Evolutionary conservation across 2,888 invertebrate genomes (phyloP), one percentile per base, ranked within the genome.

Genomic region (Lasioglossum villosulum): DNA sequence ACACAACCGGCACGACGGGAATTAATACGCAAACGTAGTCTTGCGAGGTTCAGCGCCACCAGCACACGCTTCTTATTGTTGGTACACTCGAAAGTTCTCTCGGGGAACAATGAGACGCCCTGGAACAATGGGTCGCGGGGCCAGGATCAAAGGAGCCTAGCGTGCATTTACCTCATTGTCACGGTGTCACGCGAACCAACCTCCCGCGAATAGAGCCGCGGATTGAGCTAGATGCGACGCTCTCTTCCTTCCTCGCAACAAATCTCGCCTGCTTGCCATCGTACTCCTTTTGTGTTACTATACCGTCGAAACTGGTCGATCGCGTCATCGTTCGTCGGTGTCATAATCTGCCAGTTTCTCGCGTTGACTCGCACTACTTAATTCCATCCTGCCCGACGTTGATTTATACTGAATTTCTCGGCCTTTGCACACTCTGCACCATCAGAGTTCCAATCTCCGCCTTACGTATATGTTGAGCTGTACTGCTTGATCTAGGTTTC

Each of bases 101-200:
- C 52, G 42, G 68, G 37, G 75, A 79, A 87, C 87, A 87, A 87
- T 87, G 84, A 77, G 59, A 76, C 56, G 83, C 42, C 73, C 72
- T 66, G 70, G 85, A 85, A 85, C 85, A 85, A 85, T 85, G 66
- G 52, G 6, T 23, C 37, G 37, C 56, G 23, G 34, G 78, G 39
- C 68, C 48, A 45, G 79, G 78, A 75, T 88, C 87, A 84, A 88
- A 88, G 79, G 84, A 84, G 81, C 75, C 73, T 30, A 74, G 75
- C 66, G 68, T 73, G 81, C 82, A 77, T 88, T 87, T 82, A 80
- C 87, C 56, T 82, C 88, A 83, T 88, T 86, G 88, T 88, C 88
- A 83, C 82, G 85, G 78, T 83, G 88, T 83, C 87, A 85, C 85
- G 87, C 85, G 81, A 84, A 82, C 80, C 75, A 30, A 34, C 3